Evolutionary conservation across 2,113 vertebrate genomes (phyloP), one percentile per base, ranked within the genome.

Genomic region (Todiramphus saurophagus): DNA sequence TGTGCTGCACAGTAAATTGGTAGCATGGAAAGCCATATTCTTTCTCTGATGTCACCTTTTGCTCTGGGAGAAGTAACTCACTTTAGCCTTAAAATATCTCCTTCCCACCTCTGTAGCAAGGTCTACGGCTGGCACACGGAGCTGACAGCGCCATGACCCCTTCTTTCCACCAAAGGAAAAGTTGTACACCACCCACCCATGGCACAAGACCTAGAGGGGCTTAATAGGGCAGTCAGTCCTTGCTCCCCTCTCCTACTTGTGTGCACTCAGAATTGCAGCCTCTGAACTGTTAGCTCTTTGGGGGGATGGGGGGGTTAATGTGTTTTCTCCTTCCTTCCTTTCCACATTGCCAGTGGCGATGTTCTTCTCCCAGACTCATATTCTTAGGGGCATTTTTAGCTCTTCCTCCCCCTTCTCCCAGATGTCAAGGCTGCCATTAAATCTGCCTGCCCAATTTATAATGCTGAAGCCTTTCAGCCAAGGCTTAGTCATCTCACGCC

Each of bases 381-480:
- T 50, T 94, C 91, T 96, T 94, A 18, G 59, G 91, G 87, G 87
- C 91, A 89, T 95, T 95, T 96, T 69, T 72, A 96, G 89, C 82
- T 95, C 91, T 96, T 96, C 70, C n/a, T 91, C 77, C 81, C 69
- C 85, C 87, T 93, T 76, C 75, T 93, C 62, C 84, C 82, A 66
- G 91, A 89, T 0, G 90, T 93, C 96, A 92, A 97, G 96, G 90
- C 86, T 90, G 80, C 95, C 92, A 90, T 90, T 94, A 95, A 90
- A 96, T 68, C 83, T 79, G 62, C 77, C 89, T 92, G 88, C 79
- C 94, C 95, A 62, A 92, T 93, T 95, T 89, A 74, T n/a, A 86
- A 82, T 89, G 92, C 95, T 90, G 90, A 86, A 89, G 80, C 86
- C 94, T 96, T 93, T 94, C 95, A 96, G 96, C 80, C 94, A 95